Percentiles rank a stretch among this genome's conserved stretches.
Evolutionary conservation across 2,888 invertebrate species (phyloP).

Genomic region (Ochropleura leucogaster): DNA sequence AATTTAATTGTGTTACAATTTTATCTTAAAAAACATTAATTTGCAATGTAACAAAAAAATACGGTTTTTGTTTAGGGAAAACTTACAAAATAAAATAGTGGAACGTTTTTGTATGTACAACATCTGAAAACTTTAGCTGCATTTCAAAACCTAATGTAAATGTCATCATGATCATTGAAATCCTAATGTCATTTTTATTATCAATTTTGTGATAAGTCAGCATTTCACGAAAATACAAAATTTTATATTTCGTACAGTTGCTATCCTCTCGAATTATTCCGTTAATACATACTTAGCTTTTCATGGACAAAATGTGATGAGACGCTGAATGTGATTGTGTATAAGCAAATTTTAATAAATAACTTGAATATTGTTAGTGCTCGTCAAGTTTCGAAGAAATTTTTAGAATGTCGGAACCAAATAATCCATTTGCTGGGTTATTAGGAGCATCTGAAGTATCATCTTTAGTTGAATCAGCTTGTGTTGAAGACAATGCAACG

Average conservation of each 20-base stretch:
- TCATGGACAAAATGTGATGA: constrained; percentile 54
- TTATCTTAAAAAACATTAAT: not conserved
- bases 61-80: not conserved
- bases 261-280: constrained; percentile 29
- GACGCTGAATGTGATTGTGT: constrained; percentile 43
- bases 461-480: constrained; percentile 69
- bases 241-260: constrained; percentile 26
- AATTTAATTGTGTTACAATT: not conserved
- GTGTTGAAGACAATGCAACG: constrained; percentile 69
- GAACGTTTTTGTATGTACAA: not conserved
- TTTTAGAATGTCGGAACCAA: constrained; percentile 82
- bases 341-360: constrained; percentile 41
- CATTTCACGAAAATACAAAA: constrained; percentile 64
- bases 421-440: constrained; percentile 86
- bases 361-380: constrained; percentile 47
- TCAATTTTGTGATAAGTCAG: constrained; percentile 76
- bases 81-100: not conserved
- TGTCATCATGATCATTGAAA: constrained; percentile 65
- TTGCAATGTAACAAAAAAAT: not conserved
- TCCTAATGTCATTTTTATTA: constrained; percentile 69
- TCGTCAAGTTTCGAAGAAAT: constrained; percentile 50
- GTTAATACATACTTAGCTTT: constrained; percentile 36
- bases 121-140: not conserved
- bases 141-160: constrained; percentile 59
- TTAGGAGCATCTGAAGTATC: constrained; percentile 79